Evolutionary conservation across 1,140 invertebrate genomes (phyloP), one percentile per base, ranked within the genome.

Genomic region (Eriocheir sinensis): DNA sequence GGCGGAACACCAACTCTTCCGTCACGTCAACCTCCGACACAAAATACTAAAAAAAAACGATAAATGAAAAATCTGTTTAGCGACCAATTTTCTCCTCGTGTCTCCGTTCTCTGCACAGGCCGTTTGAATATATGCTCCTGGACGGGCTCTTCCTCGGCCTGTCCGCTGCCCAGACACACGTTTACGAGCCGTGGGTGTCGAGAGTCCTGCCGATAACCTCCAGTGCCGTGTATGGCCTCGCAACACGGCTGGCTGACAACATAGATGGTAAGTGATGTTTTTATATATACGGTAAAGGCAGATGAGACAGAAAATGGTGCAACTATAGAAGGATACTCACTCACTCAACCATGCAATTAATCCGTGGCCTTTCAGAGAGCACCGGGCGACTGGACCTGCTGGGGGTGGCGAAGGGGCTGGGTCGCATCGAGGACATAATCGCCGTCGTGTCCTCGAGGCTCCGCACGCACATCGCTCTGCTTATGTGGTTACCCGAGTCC

Each of bases 401-500:
- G 4, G 12, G n/a, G 6, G 32, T 90, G 27, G 36, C 88, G 53
- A 27, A 48, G 17, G 94, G 72, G 8, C 79, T 91, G 15, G 89
- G 81, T 12, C 40, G 44, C 41, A 34, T 92, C 89, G 41, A 86
- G 48, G 80, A 32, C 3, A 27, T 92, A 48, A 21, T 41, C n/a
- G 0, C 36, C 8, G 12, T 85, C 44, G 88, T 88, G 21, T 9
- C 48, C 0, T 44, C 80, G 3, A 83, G 36, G 21, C 32, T 81
- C 0, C 41, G 40, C 21, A 88, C 48, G 0, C 36, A 91, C 2
- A 3, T 92, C 30, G 79, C 89, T 48, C 44, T 94, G 30, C 41
- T 12, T 6, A 44, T 94, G 34, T 94, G 94, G 94, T 88, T 94
- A 21, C 89, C 81, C 0, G 89, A 94, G 32, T 94, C 90, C 1